Conservation (phyloP, 2,797 vertebrate species). For the Psittacula echo region DNA sequence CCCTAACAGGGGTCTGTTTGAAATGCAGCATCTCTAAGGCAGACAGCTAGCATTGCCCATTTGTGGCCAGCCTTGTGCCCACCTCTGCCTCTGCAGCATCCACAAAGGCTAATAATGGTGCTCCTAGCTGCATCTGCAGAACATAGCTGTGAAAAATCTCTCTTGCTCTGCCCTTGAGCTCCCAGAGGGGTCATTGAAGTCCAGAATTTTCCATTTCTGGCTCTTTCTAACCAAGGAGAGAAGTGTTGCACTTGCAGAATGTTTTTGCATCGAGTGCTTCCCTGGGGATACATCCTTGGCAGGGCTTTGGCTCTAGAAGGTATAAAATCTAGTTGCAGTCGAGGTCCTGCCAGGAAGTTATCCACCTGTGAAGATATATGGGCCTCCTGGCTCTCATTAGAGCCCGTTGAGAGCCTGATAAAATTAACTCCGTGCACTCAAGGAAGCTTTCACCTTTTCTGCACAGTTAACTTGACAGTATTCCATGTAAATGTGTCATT, state of each 20-base stretch:
- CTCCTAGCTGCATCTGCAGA: background rate
- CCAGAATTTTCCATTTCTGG: background rate
- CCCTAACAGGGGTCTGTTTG: background rate
- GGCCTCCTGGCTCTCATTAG: background rate
- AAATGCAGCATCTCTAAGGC: background rate
- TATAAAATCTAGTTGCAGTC: background rate
- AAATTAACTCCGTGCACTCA: background rate
- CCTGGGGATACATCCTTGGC: background rate
- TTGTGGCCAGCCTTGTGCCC: background rate
- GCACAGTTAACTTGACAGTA: background rate
- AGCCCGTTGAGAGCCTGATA: background rate
- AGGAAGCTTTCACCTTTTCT: background rate
- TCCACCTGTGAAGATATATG: background rate
- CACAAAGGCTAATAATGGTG: rapidly evolving
- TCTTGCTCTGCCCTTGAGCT: background rate
- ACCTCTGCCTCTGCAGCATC: background rate
- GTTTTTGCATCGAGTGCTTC: rapidly evolving
- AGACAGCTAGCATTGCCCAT: background rate
- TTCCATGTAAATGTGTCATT: background rate
- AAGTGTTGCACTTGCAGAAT: background rate
- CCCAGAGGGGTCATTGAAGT: background rate
- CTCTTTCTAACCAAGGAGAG: background rate
- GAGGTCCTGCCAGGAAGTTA: background rate
- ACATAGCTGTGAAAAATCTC: background rate
- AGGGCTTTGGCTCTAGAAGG: background rate